Percentiles rank a stretch among this genome's conserved stretches.
Conservation (phyloP, 2,113 vertebrate species). For the Lamprotornis superbus region DNA sequence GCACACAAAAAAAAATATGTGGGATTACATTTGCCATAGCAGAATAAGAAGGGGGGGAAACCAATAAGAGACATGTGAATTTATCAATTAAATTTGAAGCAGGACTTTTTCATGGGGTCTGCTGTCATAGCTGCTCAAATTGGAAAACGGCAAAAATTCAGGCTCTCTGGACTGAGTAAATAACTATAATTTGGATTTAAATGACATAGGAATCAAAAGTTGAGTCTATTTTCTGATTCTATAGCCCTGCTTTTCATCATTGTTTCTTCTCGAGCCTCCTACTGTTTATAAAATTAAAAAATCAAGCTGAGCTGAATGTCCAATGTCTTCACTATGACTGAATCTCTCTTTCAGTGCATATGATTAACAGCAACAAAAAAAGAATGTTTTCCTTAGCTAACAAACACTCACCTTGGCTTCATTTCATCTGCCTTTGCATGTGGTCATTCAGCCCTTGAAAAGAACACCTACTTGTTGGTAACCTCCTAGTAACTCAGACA, state of each 20-base stretch:
- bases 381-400: conserved; percentile 2
- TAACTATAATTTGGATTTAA: conserved; percentile 55
- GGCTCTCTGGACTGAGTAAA: conserved; percentile 23
- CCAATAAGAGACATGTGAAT: neutral
- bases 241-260: conserved; percentile 37
- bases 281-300: conserved; percentile 72
- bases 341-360: neutral
- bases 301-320: conserved; percentile 57
- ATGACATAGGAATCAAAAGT: conserved; percentile 4
- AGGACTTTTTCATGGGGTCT: neutral
- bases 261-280: conserved; percentile 55
- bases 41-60: neutral
- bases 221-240: conserved; percentile 25
- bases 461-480: neutral
- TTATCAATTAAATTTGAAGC: neutral
- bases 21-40: neutral
- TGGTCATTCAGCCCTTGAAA: neutral
- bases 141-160: neutral
- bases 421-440: neutral
- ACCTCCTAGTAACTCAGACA: neutral
- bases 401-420: neutral
- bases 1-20: neutral
- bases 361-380: conserved; percentile 21
- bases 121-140: neutral
- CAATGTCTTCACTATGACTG: conserved; percentile 36